Evolutionary conservation across 2,113 vertebrate species (phyloP), one percentile per base, ranked within the genome.

Genomic region (Mustela nigripes): DNA sequence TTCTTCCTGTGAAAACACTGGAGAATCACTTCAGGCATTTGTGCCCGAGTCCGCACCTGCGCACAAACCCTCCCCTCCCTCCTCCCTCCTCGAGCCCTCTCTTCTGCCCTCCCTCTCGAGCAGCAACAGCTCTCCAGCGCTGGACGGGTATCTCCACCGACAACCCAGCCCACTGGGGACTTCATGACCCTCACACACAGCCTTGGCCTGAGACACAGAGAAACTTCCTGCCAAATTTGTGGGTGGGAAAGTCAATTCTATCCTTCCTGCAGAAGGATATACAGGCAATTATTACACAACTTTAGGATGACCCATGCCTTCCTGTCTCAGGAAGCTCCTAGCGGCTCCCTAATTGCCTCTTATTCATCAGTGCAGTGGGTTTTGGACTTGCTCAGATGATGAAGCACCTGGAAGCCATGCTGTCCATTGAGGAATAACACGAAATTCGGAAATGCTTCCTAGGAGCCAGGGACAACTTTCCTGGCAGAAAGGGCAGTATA

Each of bases 261-360:
- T 89, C 89, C 95, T 97, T 97, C 95, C 96, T 85, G 82, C 73
- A 92, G 85, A 71, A 97, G 94, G 94, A 97, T 50, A 39, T 22
- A 48, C 58, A 91, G 81, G 88, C 82, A 60, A 95, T 80, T 45
- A 79, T 79, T 80, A 53, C 6, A 74, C 56, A 28, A 4, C 90
- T 11, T n/a, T 22, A 48, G 78, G 71, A 78, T 31, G 79, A 16
- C 93, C 76, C 4, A 4, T 7, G 86, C 53, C 90, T 97, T 97
- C 95, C 92, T 82, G 95, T 28, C 86, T 79, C 79, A 71, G 95
- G 95, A 97, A 94, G 92, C 96, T 82, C 48, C 79, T 39, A 19
- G 65, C 83, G 89, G 36, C 81, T 74, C 71, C 42, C 80, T 60
- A 21, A 73, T 7, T 65, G 73, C 45, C 42, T 85, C 62, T 74